Evolutionary conservation across 92 coral and sea anemone species (phyloP), one percentile per base, ranked within the genome.

Genomic region (Phenganax stokvisi): DNA sequence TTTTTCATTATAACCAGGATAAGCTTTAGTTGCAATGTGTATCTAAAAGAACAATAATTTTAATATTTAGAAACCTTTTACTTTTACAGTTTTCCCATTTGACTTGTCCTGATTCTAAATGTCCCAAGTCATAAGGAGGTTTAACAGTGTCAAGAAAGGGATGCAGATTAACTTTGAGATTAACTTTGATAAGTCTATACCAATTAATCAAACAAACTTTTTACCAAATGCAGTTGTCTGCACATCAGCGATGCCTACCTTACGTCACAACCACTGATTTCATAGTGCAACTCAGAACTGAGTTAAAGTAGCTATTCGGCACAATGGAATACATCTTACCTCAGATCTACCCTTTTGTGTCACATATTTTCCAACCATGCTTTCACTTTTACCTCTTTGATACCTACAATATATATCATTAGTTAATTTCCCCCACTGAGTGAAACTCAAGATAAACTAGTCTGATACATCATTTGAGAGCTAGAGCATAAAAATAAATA

Each of bases 321-420:
- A 12, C 55, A 61, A 52, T 65, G 56, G 17, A 29, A 57, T 51
- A 67, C 47, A 37, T 37, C 9, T 66, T 83, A 88, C 91, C 90
- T 90, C 85, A 6, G 89, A 84, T 78, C 87, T 88, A 74, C 84
- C 87, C 47, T 91, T 81, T 30, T 90, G 68, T 16, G 84, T 89
- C 44, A 93, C 54, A 68, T 68, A 89, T 13, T 92, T 75, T 52
- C 97, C 97, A 71, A 93, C 80, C 53, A 85, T 78, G 72, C 85
- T 85, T 66, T 93, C 98, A 72, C 90, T 88, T 84, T 91, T 91
- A 37, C 97, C 92, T 72, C 71, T 83, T 10, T 76, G 79, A 69
- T 93, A 93, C 74, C 98, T 93, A 57, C 6, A 54, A 31, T 47
- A 53, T 20, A 31, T 11, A 27, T 60, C 8, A 16, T 12, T 11